Evolutionary conservation across 2,113 vertebrate genomes (phyloP).

Genomic region (Rhinoptilus africanus): DNA sequence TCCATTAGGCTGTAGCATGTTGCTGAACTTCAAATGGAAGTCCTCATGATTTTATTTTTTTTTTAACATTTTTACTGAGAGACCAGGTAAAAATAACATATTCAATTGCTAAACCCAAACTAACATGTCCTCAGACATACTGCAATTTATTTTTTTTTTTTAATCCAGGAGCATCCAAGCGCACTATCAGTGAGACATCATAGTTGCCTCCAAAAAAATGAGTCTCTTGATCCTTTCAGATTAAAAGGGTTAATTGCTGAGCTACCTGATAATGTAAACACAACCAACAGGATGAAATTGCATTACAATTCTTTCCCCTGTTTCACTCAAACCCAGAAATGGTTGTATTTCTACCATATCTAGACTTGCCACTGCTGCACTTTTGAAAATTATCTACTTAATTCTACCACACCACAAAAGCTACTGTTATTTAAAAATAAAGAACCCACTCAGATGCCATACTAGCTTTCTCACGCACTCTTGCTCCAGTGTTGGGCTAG

Average conservation of each 20-base stretch:
- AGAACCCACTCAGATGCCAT: not conserved
- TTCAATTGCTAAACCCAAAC: not conserved
- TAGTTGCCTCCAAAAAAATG: not conserved
- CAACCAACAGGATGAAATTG: not conserved
- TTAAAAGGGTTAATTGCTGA: not conserved
- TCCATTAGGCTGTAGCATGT: not conserved
- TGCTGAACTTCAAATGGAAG: not conserved
- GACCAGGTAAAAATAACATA: not conserved
- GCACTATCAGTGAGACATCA: not conserved
- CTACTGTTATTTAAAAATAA: not conserved
- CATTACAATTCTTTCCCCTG: not conserved
- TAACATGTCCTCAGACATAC: not conserved
- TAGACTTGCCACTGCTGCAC: fast-evolving
- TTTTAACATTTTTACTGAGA: not conserved
- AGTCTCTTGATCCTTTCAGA: not conserved
- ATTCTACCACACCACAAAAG: too few relatives aligned
- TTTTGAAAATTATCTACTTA: not conserved
- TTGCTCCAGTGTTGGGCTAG: fast-evolving
- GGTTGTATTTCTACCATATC: not conserved
- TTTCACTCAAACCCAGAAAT: not conserved
- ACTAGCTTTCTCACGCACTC: fast-evolving
- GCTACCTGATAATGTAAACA: not conserved
- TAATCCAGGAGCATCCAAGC: not conserved
- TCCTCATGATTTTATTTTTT: not conserved
- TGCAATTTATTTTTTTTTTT: not conserved